Evolutionary conservation across 64 coral and sea anemone genomes (phyloP).

Genomic region (Stylophora pistillata): DNA sequence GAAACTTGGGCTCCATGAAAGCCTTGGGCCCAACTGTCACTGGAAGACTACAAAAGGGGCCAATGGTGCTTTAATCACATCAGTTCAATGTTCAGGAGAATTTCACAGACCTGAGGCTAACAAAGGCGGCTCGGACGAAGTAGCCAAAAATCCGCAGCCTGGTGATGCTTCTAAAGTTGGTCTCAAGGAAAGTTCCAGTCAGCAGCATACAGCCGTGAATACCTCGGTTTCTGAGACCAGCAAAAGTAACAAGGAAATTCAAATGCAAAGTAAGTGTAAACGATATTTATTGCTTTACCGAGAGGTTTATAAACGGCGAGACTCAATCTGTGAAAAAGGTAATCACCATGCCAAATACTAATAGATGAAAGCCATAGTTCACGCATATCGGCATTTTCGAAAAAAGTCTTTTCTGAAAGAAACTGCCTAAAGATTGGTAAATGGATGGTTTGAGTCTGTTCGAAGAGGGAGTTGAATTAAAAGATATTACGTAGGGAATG

Average conservation of each 20-base stretch:
- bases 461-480: too few species aligned
- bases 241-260: neutral
- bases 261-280: constrained; percentile 15
- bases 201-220: neutral
- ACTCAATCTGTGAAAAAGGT: too few species aligned
- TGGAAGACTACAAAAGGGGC: constrained; percentile 4
- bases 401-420: too few species aligned
- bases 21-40: constrained; percentile 32
- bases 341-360: too few species aligned
- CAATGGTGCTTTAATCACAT: constrained; percentile 5
- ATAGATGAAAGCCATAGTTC: too few species aligned
- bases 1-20: neutral
- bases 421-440: too few species aligned
- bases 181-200: neutral
- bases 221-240: neutral
- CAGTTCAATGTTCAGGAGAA: constrained; percentile 19
- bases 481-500: too few species aligned
- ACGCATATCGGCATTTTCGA: too few species aligned
- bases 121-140: neutral
- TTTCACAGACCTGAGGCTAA: neutral
- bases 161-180: neutral
- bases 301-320: too few species aligned
- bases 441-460: too few species aligned
- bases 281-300: neutral
- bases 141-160: neutral